Percentiles rank a stretch among this genome's conserved stretches.
Conservation (phyloP, 2,113 vertebrate species). For the Ophthalmolycus amberensis region DNA sequence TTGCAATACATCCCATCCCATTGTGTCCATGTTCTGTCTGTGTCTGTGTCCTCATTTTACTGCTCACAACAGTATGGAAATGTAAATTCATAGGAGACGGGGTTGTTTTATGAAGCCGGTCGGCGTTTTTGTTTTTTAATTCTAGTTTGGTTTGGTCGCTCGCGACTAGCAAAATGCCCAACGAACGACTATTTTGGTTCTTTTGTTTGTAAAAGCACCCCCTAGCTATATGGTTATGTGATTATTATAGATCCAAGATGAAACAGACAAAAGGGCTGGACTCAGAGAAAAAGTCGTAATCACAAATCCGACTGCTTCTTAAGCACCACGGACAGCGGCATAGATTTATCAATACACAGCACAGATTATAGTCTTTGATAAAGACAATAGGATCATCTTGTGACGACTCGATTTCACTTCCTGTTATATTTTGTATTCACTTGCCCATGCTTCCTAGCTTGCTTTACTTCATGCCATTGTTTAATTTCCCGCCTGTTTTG, state of each 20-base stretch:
- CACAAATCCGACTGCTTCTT: neutral
- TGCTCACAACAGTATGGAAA: neutral
- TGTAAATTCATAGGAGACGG: neutral
- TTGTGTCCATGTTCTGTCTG: neutral
- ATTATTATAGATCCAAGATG: neutral
- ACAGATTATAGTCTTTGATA: neutral
- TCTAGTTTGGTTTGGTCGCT: neutral
- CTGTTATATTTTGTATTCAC: too few relatives aligned
- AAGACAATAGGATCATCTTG: neutral
- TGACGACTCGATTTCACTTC: too few relatives aligned
- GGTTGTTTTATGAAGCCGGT: too few relatives aligned
- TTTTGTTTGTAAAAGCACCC: neutral
- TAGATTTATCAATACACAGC: neutral
- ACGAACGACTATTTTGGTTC: neutral
- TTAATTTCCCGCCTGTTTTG: too few relatives aligned
- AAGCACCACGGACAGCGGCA: neutral
- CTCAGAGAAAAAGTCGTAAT: neutral
- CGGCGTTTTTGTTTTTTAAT: neutral
- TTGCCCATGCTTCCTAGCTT: too few relatives aligned
- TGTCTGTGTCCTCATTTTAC: neutral
- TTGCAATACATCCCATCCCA: neutral
- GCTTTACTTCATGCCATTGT: too few relatives aligned
- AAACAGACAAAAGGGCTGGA: neutral
- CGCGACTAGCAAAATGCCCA: neutral
- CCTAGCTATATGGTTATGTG: neutral